Evolutionary conservation across 2,797 vertebrate species (phyloP).

Genomic region (Mormyrus hasselquistii): DNA sequence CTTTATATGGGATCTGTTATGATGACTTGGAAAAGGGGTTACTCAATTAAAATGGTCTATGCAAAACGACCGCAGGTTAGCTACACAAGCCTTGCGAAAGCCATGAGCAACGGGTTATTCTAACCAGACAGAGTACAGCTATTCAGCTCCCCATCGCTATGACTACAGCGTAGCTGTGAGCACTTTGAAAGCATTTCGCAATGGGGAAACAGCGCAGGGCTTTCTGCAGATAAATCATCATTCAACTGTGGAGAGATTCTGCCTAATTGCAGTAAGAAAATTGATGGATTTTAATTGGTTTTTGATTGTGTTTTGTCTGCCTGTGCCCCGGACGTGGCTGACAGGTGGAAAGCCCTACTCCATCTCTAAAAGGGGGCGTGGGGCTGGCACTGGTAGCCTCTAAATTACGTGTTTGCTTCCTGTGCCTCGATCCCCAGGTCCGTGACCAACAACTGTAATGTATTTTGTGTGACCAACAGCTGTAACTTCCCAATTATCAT

Average conservation of each 20-base stretch:
- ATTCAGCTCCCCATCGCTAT: neutral
- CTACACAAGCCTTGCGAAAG: neutral
- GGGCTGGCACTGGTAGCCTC: conserved; percentile 52
- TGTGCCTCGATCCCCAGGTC: conserved; percentile 60
- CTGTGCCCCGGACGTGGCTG: conserved; percentile 29
- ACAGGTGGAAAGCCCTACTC: conserved; percentile 50
- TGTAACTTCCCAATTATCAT: conserved; percentile 72
- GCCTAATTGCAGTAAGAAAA: conserved; percentile 25
- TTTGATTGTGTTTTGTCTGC: conserved; percentile 55
- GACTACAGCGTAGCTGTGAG: neutral
- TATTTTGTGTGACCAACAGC: conserved; percentile 73
- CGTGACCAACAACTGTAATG: conserved; percentile 66
- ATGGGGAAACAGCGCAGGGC: neutral
- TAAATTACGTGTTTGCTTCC: conserved; percentile 75
- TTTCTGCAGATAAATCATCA: conserved; percentile 45
- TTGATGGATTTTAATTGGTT: conserved; percentile 46
- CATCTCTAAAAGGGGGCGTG: conserved; percentile 27
- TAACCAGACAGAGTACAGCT: neutral
- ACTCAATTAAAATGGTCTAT: neutral
- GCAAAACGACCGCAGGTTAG: neutral
- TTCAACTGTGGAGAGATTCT: conserved; percentile 30
- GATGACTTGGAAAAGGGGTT: neutral
- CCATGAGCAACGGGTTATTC: neutral
- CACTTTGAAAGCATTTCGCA: neutral
- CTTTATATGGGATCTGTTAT: neutral